phyloP scores from a whole-genome alignment of 2,113 vertebrate genomes.

The Apeltes quadracus region DNA sequence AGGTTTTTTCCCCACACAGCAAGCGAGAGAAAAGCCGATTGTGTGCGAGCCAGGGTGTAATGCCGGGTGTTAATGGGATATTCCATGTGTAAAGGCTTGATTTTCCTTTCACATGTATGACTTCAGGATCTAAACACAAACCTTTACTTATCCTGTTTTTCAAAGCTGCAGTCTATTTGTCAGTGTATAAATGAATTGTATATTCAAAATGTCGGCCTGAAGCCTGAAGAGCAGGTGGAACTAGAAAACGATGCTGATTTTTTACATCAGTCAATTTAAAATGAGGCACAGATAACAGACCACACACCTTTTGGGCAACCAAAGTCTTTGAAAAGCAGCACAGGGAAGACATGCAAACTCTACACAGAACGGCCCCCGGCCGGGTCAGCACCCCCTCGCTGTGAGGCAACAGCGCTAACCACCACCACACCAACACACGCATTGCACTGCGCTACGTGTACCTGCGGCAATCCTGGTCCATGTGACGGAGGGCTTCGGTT shows the following conservation, averaged over 20 bases:
- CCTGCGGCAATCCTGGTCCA: conserved; percentile 97
- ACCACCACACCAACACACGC: no score
- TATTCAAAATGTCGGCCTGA: not conserved
- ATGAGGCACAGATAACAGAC: no score
- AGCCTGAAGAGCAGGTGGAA: not conserved
- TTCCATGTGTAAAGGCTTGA: conserved; percentile 33
- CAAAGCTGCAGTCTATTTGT: conserved; percentile 3
- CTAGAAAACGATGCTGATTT: conserved; percentile 4
- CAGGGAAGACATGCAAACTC: no score
- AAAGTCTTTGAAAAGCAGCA: no score
- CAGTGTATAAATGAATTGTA: not conserved
- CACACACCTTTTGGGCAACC: no score
- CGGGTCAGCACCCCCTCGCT: no score
- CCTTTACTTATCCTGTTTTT: conserved; percentile 18
- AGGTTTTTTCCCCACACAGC: conserved; percentile 52
- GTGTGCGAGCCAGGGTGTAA: conserved; percentile 53
- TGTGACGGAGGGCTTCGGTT: conserved; percentile 86
- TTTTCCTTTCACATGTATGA: conserved; percentile 22
- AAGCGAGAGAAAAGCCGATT: conserved; percentile 54
- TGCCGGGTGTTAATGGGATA: conserved; percentile 55
- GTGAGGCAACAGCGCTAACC: no score
- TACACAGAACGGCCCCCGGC: no score
- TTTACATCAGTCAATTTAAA: not conserved
- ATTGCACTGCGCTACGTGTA: conserved; percentile 53
- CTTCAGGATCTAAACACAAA: conserved; percentile 34